A percentile compares a stretch with the other conserved stretches of the same genome.
These are phyloP conservation scores for Ictalurus punctatus DNA, from an alignment of 2,113 vertebrate species.

Conservation along the genomic window DNA sequence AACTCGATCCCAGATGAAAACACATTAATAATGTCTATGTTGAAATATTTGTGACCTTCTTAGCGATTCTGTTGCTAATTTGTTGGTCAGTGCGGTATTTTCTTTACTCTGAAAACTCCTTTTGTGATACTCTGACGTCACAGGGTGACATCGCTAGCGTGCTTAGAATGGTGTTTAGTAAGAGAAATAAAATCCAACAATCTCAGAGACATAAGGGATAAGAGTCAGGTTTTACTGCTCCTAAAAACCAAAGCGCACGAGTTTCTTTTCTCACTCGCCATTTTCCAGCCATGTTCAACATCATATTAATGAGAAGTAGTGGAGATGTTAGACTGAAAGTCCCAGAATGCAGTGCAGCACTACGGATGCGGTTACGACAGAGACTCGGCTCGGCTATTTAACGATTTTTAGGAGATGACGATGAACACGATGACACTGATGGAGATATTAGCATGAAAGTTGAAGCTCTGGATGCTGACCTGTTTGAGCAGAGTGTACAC, in stretches of 20 bases:
- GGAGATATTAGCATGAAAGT: neutral
- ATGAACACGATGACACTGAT: neutral
- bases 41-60: neutral
- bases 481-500: neutral
- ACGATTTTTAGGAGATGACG: neutral
- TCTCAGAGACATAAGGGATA: neutral
- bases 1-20: neutral
- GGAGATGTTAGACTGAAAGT: neutral
- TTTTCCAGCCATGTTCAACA: neutral
- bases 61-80: neutral
- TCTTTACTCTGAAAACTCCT: neutral
- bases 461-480: neutral
- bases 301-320: neutral
- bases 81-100: neutral
- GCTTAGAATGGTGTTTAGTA: neutral
- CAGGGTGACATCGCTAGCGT: neutral
- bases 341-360: neutral
- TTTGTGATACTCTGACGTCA: neutral
- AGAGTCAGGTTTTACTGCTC: neutral
- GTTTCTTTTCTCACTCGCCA: neutral
- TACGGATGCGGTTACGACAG: neutral
- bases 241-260: neutral
- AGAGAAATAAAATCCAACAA: neutral
- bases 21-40: neutral
- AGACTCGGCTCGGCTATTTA: neutral